Base-by-base conservation (phyloP, 2,888 invertebrate species). In the Drosophila ochracea region DNA sequence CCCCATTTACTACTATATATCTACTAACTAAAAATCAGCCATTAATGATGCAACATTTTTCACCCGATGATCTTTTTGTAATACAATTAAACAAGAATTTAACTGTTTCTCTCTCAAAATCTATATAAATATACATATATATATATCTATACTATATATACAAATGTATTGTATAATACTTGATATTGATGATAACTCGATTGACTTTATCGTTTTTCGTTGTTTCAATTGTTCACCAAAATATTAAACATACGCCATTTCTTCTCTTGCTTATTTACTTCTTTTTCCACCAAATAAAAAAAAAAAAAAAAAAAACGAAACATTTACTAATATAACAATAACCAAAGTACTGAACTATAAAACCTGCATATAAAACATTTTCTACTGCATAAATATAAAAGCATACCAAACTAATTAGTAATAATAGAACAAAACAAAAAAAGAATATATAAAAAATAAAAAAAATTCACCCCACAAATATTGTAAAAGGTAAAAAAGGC, bases 201-300 rank as follows among this genome's bases (percentile, higher is more conserved):
- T 87, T 87, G 83, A 85, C 60, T 81, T 80, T 78, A 67, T 83
- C 75, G 81, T 88, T 88, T 88, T 78, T 58, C 68, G 83, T 85
- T 88, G 76, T 85, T 87, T 86, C 81, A 81, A 89, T 89, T 87
- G 78, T 74, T 87, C 87, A 88, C 87, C 89, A 87, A 82, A 82
- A 89, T 88, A 88, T 89, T 88, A 84, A 88, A 88, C 87, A 88
- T 88, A 84, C 89, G 89, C 87, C 83, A 90, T 91, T 84, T 90
- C 83, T 90, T 91, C 91, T 90, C 91, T 90, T 90, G 91, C 89
- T 91, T 90, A 84, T 86, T 86, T 88, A 87, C 86, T 86, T 89
- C 89, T 87, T 85, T 80, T 87, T 80, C 89, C 84, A 84, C 84
- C 25, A 85, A 79, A 80, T 43, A 57, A 57, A 58, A 28, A 6